Percentiles rank a stretch among this genome's conserved stretches.
Conservation (phyloP, 64 coral and sea anemone genomes). For the Montipora efflorescens region DNA sequence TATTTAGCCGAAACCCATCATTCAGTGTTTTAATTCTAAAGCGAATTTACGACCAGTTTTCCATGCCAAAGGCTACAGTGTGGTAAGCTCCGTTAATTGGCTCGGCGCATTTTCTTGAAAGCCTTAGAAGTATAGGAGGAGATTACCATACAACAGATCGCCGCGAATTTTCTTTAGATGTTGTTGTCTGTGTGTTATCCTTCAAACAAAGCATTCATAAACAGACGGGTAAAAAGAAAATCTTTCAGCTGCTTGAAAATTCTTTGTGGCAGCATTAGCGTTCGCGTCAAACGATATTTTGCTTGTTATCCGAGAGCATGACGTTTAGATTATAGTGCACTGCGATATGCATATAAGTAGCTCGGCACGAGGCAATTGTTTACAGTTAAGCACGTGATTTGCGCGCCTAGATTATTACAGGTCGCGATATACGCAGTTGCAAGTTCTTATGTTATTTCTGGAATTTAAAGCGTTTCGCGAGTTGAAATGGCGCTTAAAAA, state of each 20-base stretch:
- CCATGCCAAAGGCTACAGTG: neutral
- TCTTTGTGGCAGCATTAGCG: constrained; percentile 24
- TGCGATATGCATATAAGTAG: neutral
- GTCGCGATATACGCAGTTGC: too few species aligned
- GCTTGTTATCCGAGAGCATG: neutral
- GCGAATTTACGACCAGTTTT: neutral
- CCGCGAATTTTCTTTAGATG: neutral
- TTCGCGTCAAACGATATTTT: constrained; percentile 17
- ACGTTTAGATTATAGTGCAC: neutral
- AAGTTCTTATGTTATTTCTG: neutral
- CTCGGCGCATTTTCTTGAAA: neutral
- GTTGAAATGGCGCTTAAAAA: neutral
- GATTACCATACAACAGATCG: constrained; percentile 1
- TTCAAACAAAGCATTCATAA: constrained; percentile 24
- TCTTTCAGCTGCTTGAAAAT: neutral
- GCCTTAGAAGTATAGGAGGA: neutral
- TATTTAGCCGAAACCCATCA: neutral
- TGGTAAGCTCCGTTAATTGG: neutral
- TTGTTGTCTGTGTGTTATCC: constrained; percentile 8
- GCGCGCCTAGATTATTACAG: neutral
- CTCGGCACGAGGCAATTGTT: constrained; percentile 12
- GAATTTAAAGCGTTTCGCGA: too few species aligned
- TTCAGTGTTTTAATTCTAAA: neutral
- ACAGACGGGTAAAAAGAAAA: neutral
- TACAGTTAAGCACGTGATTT: neutral